Conservation (phyloP, 2,888 invertebrate genomes). For the Eurytoma californica region DNA sequence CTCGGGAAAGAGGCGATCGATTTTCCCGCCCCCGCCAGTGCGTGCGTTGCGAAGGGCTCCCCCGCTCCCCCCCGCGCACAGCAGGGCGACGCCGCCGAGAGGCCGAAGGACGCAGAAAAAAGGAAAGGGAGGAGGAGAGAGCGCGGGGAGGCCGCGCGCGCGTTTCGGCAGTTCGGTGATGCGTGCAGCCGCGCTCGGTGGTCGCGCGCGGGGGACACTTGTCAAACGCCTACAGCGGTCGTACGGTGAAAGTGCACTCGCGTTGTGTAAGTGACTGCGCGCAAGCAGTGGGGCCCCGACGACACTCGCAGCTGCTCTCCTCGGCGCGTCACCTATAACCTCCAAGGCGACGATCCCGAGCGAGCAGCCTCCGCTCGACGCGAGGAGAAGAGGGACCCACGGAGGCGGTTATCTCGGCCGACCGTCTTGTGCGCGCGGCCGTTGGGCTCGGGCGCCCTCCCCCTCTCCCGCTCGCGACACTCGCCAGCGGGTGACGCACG, state of each 20-base stretch:
- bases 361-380: background rate
- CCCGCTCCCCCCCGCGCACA: background rate
- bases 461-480: background rate
- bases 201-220: slow-evolving; percentile 8
- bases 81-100: no score
- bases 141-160: background rate
- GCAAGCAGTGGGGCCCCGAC: background rate
- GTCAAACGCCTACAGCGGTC: background rate
- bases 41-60: background rate
- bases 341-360: background rate
- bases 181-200: slow-evolving; percentile 13
- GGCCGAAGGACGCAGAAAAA: background rate
- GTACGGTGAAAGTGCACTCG: slow-evolving; percentile 11
- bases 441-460: background rate
- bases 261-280: background rate
- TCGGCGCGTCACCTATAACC: background rate
- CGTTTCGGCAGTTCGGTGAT: background rate
- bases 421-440: background rate
- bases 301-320: background rate
- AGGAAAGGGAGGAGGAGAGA: background rate
- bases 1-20: slow-evolving; percentile 25
- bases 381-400: no score
- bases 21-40: slow-evolving; percentile 18
- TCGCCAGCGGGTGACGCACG: slow-evolving; percentile 53
- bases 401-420: background rate